Conservation (phyloP, 2,797 vertebrate species). For the Ateles fusciceps region DNA sequence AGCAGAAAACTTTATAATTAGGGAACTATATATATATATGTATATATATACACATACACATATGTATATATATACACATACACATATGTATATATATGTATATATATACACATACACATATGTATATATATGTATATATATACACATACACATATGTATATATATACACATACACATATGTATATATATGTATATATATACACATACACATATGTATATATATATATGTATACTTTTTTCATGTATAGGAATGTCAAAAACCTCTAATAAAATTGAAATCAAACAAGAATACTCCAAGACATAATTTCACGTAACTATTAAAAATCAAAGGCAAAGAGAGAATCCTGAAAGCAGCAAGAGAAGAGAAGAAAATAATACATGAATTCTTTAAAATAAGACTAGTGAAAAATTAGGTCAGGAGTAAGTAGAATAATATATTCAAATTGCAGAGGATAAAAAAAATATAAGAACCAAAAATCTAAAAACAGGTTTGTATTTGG, state of each 20-base stretch:
- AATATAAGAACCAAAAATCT: background rate
- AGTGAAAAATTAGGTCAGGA: background rate
- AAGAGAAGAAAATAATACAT: background rate
- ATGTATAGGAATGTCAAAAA: background rate
- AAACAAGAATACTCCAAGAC: background rate
- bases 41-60: no score
- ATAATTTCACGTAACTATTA: background rate
- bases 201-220: no score
- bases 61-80: no score
- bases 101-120: background rate
- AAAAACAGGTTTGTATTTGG: no score
- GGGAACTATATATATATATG: background rate
- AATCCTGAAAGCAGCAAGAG: background rate
- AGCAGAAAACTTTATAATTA: background rate
- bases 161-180: no score
- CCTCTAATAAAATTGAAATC: background rate
- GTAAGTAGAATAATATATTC: background rate
- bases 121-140: background rate
- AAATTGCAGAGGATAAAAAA: background rate
- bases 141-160: background rate
- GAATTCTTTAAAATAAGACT: background rate
- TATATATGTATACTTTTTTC: background rate
- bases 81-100: rapidly evolving
- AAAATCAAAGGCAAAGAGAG: background rate
- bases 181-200: background rate